Conservation (phyloP, 2,113 vertebrate genomes). For the Sapayoa aenigma region DNA sequence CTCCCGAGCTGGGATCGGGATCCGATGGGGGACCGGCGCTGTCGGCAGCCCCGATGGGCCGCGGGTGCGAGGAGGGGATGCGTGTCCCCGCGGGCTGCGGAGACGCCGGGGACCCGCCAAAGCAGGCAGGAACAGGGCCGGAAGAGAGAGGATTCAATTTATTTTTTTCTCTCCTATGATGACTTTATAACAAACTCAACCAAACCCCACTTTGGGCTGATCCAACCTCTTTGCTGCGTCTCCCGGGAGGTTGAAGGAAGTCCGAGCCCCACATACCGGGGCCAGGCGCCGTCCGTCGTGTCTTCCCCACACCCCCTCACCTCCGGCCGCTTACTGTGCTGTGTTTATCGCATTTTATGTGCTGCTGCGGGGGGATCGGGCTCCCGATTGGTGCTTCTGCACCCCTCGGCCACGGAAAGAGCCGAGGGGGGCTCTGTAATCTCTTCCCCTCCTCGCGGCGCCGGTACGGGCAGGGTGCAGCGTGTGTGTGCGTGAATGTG, state of each 20-base stretch:
- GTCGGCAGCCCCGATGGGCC: neutral
- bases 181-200: neutral
- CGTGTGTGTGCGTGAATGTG: slow-evolving; percentile 39
- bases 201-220: neutral
- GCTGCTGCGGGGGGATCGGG: neutral
- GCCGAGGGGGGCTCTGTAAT: neutral
- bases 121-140: neutral
- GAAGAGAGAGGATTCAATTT: neutral
- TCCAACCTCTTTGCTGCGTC: neutral
- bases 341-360: neutral
- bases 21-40: neutral
- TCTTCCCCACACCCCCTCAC: neutral
- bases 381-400: neutral
- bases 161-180: neutral
- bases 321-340: neutral
- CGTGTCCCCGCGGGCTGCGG: neutral
- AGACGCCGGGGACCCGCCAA: neutral
- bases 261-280: neutral
- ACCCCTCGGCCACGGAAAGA: neutral
- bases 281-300: neutral
- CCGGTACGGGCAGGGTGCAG: neutral
- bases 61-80: neutral
- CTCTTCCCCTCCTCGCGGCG: neutral
- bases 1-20: neutral
- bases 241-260: neutral